A percentile compares a stretch with the other conserved stretches of the same genome.
Conservation (phyloP, 2,797 vertebrate species). For the Syngnathus acus region DNA sequence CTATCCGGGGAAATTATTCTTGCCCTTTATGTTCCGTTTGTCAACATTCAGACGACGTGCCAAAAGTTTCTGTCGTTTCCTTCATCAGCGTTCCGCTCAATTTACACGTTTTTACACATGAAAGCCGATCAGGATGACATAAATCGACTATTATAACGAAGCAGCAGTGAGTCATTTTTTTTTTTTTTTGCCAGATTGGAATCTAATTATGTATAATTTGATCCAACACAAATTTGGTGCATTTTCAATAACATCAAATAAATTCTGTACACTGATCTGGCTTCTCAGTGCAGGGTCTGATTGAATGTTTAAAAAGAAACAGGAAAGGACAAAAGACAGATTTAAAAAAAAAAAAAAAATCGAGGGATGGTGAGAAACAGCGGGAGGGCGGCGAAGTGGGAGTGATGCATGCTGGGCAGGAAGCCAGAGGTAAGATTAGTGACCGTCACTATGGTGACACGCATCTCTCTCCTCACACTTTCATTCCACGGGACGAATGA, state of each 20-base stretch:
- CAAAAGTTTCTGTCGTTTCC: not conserved
- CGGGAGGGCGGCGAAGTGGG: slow-evolving; percentile 53
- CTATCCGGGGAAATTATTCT: not conserved
- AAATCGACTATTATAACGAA: not conserved
- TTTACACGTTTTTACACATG: not conserved
- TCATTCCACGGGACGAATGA: not conserved
- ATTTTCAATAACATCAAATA: not conserved
- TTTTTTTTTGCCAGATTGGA: too few species aligned
- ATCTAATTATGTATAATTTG: not conserved
- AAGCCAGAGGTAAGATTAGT: slow-evolving; percentile 62
- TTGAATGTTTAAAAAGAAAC: not conserved
- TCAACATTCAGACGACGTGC: not conserved
- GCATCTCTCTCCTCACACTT: slow-evolving; percentile 22
- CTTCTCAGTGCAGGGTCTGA: too few species aligned
- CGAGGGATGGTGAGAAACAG: slow-evolving; percentile 30
- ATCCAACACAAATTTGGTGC: not conserved
- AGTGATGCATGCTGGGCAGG: slow-evolving; percentile 62
- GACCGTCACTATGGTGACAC: slow-evolving; percentile 59
- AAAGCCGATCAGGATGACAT: not conserved
- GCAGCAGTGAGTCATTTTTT: not conserved
- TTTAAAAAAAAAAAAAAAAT: slow-evolving; percentile 8
- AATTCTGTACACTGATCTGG: not conserved
- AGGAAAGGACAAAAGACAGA: slow-evolving; percentile 5
- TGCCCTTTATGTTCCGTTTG: not conserved
- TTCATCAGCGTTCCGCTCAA: not conserved